Base-by-base conservation (phyloP, 1,140 invertebrate species). In the Monochamus saltuarius region DNA sequence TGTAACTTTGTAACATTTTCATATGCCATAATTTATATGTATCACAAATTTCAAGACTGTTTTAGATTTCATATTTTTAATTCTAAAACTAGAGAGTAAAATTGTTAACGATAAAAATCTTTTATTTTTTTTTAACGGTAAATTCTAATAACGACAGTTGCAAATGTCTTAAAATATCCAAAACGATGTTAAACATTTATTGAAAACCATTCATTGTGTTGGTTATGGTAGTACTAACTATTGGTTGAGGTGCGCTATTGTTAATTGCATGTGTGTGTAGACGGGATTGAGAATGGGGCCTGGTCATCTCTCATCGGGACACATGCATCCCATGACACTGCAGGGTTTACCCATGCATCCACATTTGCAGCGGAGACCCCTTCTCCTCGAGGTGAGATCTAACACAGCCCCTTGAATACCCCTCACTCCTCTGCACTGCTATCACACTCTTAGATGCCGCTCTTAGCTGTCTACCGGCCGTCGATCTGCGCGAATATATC, bases 321-420 rank as follows among this genome's bases (percentile, higher is more conserved):
- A 64, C 66, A 62, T 70, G 56, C 65, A 73, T 69, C 68, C 69
- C 56, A 63, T 68, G 62, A 66, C 64, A 59, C 69, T 60, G 59
- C 68, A 64, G 59, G 64, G 59, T 59, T 64, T 59, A 56, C 66
- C 66, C 52, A 54, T 67, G 59, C 67, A 55, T 54, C 68, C 67
- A 51, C 69, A 69, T 50, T 65, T 68, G 49, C 67, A 69, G 73
- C 85, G 85, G 78, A 85, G 84, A 79, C 85, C 87, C 78, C 82
- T 87, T 80, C 84, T 89, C 80, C 82, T 89, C 80, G 86, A 88
- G 86, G 85, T 88, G 84, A 88, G 84, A 72, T 59, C 56, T 52
- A 45, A 29, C 22, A 29, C 22, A 29, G 6, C 22, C 22, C 7
- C 36, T 38, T 34, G 54, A 42, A 64, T 47, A 54, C 37, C 46